phyloP scores from a whole-genome alignment of 2,113 vertebrate species.

The Petrocephalus microphthalmus region DNA sequence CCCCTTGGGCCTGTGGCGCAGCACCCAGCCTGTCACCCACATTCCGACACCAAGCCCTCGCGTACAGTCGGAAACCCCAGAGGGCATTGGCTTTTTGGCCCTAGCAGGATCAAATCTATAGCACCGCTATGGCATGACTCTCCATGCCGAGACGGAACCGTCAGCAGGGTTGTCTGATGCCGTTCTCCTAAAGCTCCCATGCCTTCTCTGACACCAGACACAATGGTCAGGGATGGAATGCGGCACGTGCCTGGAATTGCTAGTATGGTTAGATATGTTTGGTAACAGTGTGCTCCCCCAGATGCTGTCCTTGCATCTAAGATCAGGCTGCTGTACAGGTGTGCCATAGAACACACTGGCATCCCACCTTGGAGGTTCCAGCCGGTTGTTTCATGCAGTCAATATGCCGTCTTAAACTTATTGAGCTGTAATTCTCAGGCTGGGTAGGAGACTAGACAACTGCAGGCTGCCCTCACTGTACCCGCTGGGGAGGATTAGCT shows the following conservation, averaged over 20 bases:
- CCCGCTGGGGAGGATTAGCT: background rate
- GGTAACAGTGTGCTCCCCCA: background rate
- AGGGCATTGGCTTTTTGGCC: background rate
- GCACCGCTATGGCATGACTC: background rate
- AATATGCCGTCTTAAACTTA: background rate
- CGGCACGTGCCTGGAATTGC: background rate
- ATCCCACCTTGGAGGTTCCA: background rate
- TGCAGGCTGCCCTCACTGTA: background rate
- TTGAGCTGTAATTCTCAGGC: background rate
- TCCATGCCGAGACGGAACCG: background rate
- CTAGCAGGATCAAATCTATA: background rate
- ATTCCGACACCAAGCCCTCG: background rate
- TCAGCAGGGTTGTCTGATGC: background rate
- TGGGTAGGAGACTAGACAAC: background rate
- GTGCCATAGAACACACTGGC: background rate
- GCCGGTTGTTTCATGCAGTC: background rate
- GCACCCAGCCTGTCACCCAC: background rate
- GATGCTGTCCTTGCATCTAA: background rate
- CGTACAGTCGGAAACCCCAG: background rate
- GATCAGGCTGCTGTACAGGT: background rate
- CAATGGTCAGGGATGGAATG: background rate
- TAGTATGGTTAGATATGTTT: background rate
- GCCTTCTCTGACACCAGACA: background rate
- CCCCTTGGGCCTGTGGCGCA: background rate
- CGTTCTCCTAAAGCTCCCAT: background rate